These are phyloP conservation scores for Brachylomia viminalis DNA, from an alignment of 2,888 invertebrate genomes.

Conservation along the genomic window DNA sequence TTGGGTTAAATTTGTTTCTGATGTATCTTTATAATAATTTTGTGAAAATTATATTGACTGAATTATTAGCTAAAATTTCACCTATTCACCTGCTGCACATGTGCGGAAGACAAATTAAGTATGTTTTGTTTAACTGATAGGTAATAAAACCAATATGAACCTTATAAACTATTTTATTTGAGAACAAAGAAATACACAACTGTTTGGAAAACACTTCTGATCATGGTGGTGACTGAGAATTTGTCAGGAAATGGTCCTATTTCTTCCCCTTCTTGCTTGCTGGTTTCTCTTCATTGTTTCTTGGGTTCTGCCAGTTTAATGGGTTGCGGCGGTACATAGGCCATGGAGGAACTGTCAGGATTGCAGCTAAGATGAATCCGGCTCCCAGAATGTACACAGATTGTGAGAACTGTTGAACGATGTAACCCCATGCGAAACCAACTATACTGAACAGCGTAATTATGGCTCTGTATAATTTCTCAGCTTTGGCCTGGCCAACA, in stretches of 20 bases:
- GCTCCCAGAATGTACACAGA: slow-evolving; percentile 98
- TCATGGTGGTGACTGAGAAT: slow-evolving; percentile 24
- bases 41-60: background rate
- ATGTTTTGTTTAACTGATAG: background rate
- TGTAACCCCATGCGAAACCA: slow-evolving; percentile 97
- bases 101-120: slow-evolving; percentile 8
- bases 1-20: slow-evolving; percentile 1
- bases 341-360: slow-evolving; percentile 98
- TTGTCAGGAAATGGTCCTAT: slow-evolving; percentile 31
- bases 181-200: slow-evolving; percentile 57
- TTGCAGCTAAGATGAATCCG: slow-evolving; percentile 96
- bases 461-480: slow-evolving; percentile 96
- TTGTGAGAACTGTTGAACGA: slow-evolving; percentile 98
- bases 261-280: slow-evolving; percentile 90
- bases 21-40: slow-evolving; percentile 4
- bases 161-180: slow-evolving; percentile 74
- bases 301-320: slow-evolving; percentile 96
- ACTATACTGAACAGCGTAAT: slow-evolving; percentile 97
- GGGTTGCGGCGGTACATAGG: slow-evolving; percentile 97
- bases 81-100: background rate
- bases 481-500: slow-evolving; percentile 97
- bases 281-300: slow-evolving; percentile 83
- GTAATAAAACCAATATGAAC: slow-evolving; percentile 63
- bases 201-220: slow-evolving; percentile 45
- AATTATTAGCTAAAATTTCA: background rate